These are phyloP conservation scores for Chloroceryle aenea DNA, from an alignment of 2,113 vertebrate genomes.

Conservation along the genomic window DNA sequence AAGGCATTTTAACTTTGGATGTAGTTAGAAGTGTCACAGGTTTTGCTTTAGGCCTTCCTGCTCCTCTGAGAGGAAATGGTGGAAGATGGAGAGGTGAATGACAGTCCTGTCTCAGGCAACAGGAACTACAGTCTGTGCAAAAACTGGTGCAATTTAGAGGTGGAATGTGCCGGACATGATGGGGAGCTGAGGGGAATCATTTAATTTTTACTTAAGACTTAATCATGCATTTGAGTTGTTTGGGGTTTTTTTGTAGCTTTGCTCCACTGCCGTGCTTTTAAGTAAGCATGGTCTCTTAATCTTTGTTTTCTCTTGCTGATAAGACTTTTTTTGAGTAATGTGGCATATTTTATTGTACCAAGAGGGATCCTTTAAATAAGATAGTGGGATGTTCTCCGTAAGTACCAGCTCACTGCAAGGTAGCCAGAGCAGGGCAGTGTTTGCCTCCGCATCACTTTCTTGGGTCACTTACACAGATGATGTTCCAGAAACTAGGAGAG, in stretches of 20 bases:
- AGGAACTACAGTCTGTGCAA: neutral
- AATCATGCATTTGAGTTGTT: neutral
- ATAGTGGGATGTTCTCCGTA: neutral
- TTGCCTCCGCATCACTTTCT: neutral
- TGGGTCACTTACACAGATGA: neutral
- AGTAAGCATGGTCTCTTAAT: neutral
- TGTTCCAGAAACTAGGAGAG: neutral
- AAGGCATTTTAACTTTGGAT: neutral
- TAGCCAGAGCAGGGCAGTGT: neutral
- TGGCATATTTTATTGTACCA: neutral
- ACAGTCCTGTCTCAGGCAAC: neutral
- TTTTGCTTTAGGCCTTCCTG: neutral
- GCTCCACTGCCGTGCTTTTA: neutral
- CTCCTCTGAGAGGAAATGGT: neutral
- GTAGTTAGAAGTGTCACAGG: accelerated
- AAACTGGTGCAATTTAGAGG: neutral
- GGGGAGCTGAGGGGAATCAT: neutral
- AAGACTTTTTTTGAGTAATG: neutral
- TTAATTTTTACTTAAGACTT: neutral
- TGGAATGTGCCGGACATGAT: neutral
- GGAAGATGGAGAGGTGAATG: neutral
- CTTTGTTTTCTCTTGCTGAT: neutral
- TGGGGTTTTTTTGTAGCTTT: neutral
- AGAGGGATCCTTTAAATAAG: neutral
- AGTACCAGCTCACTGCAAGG: neutral